phyloP scores from a whole-genome alignment of 2,113 vertebrate species.

The Nycticryphes semicollaris region DNA sequence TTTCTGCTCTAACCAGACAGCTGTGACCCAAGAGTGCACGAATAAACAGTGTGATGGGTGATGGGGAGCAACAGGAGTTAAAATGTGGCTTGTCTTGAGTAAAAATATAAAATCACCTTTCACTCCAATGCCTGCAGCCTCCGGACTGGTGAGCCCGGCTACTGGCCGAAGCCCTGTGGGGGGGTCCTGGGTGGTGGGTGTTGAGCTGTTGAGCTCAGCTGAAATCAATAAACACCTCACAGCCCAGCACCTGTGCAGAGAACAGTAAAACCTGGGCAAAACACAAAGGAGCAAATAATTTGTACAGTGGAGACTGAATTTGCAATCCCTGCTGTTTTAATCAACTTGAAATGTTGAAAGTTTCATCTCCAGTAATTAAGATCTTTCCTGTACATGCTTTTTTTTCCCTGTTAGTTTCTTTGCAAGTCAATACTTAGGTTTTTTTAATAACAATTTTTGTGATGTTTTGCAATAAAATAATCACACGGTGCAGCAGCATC shows the following conservation, averaged over 20 bases:
- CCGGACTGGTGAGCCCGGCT: background rate
- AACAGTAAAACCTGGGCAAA: background rate
- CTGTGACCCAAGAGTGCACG: background rate
- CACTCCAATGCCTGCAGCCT: no score
- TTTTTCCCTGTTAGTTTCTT: background rate
- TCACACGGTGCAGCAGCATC: background rate
- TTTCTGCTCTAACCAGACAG: background rate
- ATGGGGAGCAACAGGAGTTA: background rate
- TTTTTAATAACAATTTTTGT: background rate
- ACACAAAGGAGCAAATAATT: background rate
- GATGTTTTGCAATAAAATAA: background rate
- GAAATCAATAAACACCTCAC: background rate
- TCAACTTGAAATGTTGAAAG: background rate
- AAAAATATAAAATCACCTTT: background rate
- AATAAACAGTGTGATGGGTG: background rate
- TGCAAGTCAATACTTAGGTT: background rate
- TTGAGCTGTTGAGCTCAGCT: background rate
- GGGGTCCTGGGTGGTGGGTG: background rate
- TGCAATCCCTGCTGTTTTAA: constrained; percentile 2
- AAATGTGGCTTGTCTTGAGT: background rate
- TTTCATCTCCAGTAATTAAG: background rate
- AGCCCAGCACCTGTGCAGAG: background rate
- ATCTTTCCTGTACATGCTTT: background rate
- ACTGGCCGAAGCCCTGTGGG: background rate
- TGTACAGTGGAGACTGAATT: background rate